Base-by-base conservation (phyloP, 2,888 invertebrate species). In the Trichogramma dendrolimi region DNA sequence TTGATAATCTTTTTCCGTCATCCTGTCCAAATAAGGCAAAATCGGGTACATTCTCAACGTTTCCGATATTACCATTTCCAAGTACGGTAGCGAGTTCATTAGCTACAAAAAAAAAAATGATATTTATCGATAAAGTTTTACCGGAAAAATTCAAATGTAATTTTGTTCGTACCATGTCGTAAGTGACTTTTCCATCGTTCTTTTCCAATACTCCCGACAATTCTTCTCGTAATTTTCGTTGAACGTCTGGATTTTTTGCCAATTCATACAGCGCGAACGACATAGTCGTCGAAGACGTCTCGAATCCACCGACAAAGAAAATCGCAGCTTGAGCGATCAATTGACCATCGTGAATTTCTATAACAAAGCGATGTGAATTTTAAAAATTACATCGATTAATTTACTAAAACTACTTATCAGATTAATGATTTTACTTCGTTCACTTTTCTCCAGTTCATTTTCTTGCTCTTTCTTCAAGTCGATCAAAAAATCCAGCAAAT, bases 401-500 rank as follows among this genome's bases (percentile, higher is more conserved):
- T 39, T 46, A 54, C 48, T 54, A 43, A 44, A n/a, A 63, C 69
- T 64, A 48, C 72, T n/a, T n/a, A n/a, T n/a, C 73, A 55, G 50
- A 69, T 69, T 39, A 56, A 65, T 1, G n/a, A 49, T 27, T 27
- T 27, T 27, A 27, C 27, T 27, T 27, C 27, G 27, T 27, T 27
- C 27, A 27, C 27, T 27, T 52, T 39, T 6, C 7, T 69, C 67
- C 0, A 61, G 41, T 8, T 64, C 61, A 0, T 52, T 58, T 10
- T 67, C 60, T 38, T 70, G 53, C 27, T 49, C 70, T 1, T 76
- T 72, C 39, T 75, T 80, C 4, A 83, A 63, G 4, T 77, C 75
- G 39, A 83, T 72, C 7, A 84, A 69, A 5, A 81, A 67, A 66
- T 84, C 83, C 40, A 84, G 79, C 0, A 83, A 75, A 44, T 81